These are phyloP conservation scores for Lepidocyrtoides sp. DNA, from an alignment of 2,888 invertebrate genomes.

Conservation along the genomic window DNA sequence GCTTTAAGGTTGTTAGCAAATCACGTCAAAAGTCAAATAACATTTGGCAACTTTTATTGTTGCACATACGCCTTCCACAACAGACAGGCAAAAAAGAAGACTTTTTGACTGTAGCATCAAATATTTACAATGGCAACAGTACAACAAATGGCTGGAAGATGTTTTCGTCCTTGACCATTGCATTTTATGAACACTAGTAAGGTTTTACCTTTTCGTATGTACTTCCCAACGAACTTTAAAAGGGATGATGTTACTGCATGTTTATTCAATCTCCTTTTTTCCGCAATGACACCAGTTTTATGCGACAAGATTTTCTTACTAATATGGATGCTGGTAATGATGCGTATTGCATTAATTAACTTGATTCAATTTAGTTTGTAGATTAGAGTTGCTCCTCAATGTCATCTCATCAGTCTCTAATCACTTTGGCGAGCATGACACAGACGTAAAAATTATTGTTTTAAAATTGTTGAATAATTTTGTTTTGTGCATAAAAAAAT, in stretches of 20 bases:
- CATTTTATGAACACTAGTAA: not conserved
- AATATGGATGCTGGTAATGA: not conserved
- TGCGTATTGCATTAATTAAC: slow-evolving; percentile 40
- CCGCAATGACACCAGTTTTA: not conserved
- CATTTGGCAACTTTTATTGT: slow-evolving; percentile 59
- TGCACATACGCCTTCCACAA: not conserved
- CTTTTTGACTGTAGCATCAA: too few species aligned
- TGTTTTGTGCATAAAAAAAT: not conserved
- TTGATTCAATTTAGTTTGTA: slow-evolving; percentile 25
- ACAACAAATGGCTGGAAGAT: slow-evolving; percentile 38
- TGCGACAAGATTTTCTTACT: not conserved
- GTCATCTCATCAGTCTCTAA: slow-evolving; percentile 13
- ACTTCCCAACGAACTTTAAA: not conserved
- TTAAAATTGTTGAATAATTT: not conserved
- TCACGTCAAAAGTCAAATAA: slow-evolving; percentile 28
- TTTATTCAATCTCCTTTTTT: not conserved
- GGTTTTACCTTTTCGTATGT: too few species aligned
- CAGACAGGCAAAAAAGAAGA: too few species aligned
- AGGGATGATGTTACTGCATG: not conserved
- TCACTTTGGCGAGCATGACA: not conserved
- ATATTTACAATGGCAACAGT: not conserved
- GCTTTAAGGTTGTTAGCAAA: slow-evolving; percentile 22
- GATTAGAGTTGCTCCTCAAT: not conserved
- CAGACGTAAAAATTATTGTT: not conserved
- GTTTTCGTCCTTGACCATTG: slow-evolving; percentile 59